Conservation (phyloP, 2,888 invertebrate species). For the Mesorhabditis belari region DNA sequence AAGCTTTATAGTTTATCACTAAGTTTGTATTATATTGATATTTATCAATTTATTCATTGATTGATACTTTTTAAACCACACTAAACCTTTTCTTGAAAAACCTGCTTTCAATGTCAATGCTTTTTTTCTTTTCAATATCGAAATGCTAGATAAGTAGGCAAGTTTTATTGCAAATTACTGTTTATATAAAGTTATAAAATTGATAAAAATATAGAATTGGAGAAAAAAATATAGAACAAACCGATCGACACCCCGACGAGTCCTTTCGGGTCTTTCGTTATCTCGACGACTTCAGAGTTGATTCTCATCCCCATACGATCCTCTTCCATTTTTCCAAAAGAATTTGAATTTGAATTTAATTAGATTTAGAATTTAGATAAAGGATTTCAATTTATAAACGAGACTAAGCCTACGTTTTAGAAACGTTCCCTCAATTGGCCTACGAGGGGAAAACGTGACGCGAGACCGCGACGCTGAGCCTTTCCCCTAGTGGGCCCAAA, state of each 20-base stretch:
- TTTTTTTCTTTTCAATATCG: no score
- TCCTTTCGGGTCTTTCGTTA: conserved; percentile 81
- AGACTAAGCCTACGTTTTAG: no score
- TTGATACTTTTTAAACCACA: no score
- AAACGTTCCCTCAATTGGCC: no score
- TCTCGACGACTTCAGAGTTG: conserved; percentile 59
- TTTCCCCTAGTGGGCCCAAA: no score
- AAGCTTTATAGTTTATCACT: background rate
- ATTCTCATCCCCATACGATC: conserved; percentile 33
- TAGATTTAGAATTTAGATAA: no score
- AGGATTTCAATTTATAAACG: no score
- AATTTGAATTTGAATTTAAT: background rate
- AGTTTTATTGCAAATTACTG: background rate
- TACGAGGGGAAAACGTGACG: no score
- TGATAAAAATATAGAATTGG: background rate
- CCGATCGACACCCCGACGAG: conserved; percentile 96
- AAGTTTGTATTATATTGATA: background rate
- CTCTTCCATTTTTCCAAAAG: conserved; percentile 19
- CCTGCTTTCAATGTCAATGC: no score
- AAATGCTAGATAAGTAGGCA: background rate
- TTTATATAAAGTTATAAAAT: no score
- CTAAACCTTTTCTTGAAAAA: no score
- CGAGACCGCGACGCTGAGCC: no score
- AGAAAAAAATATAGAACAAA: conserved; percentile 2
- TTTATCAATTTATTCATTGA: background rate